Base-by-base conservation (phyloP, 2,888 invertebrate species). In the Mycalesis mineus region DNA sequence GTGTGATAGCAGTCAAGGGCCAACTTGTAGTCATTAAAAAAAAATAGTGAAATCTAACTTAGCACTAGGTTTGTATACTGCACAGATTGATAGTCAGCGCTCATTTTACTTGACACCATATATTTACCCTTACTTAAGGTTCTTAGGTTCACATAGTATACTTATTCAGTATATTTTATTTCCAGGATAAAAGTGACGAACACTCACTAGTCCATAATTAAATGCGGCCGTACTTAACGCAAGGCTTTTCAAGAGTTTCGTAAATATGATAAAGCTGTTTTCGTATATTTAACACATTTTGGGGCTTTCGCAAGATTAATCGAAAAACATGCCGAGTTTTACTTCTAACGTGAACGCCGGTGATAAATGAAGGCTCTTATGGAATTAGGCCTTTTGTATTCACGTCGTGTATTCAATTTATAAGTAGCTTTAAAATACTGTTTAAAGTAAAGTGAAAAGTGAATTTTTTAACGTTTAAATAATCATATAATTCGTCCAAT, bases 341-440 rank as follows among this genome's bases (percentile, higher is more conserved):
- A 55, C 66, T 61, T 63, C 56, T 55, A 59, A 59, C 58, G 41
- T 55, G 58, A 57, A 60, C 55, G 58, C 60, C 45, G 41, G 59
- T 66, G 65, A 66, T 67, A 66, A 66, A 67, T 67, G 63, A 59
- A 62, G 58, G 62, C 56, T 65, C 62, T 60, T 65, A 63, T 60
- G 56, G 63, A 63, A 62, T 63, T 61, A 62, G 58, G 57, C 56
- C 45, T 45, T n/a, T 52, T 36, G 52, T 63, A 60, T 60, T 61
- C 57, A 60, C 51, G 37, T 60, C 59, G 47, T 58, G 50, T 55
- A 47, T 48, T 57, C 51, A 55, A 62, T 62, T 54, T 57, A 48
- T 52, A 54, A 31, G 53, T 52, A 48, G 48, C 48, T n/a, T n/a
- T 52, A 49, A 44, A 57, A 36, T 47, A 57, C 37, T 41, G 36